A percentile compares a stretch with the other conserved stretches of the same genome.
Evolutionary conservation across 2,888 invertebrate species (phyloP).

Genomic region (Xylophagus ater): DNA sequence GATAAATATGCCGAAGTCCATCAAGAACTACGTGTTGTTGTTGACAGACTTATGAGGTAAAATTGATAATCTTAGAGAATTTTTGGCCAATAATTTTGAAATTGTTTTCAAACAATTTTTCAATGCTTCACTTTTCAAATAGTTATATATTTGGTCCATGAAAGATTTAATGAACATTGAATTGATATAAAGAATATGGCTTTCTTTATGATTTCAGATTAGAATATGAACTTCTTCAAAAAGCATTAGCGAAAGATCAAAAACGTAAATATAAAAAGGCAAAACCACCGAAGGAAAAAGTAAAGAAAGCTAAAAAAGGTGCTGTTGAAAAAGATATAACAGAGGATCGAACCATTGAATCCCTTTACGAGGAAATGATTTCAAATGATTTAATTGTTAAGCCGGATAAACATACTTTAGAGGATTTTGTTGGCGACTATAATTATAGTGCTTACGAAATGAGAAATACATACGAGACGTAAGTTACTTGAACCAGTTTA

Average conservation of each 20-base stretch:
- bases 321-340: constrained; percentile 48
- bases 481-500: constrained; percentile 5
- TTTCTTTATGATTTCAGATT: constrained; percentile 21
- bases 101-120: too few species aligned
- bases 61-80: too few species aligned
- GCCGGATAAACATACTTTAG: constrained; percentile 44
- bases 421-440: constrained; percentile 55
- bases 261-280: constrained; percentile 28
- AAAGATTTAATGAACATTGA: too few species aligned
- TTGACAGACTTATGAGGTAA: constrained; percentile 41
- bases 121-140: too few species aligned
- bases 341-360: constrained; percentile 46
- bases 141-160: too few species aligned
- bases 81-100: too few species aligned
- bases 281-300: constrained; percentile 20
- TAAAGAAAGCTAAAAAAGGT: constrained; percentile 31
- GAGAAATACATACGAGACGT: constrained; percentile 19
- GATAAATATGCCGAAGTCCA: constrained; percentile 44
- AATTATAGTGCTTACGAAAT: constrained; percentile 44
- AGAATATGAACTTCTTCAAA: constrained; percentile 35
- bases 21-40: constrained; percentile 42
- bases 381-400: constrained; percentile 44
- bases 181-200: neutral
- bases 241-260: constrained; percentile 35
- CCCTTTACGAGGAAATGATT: constrained; percentile 54